Base-by-base conservation (phyloP, 2,113 vertebrate species). In the Chaetura pelagica region DNA sequence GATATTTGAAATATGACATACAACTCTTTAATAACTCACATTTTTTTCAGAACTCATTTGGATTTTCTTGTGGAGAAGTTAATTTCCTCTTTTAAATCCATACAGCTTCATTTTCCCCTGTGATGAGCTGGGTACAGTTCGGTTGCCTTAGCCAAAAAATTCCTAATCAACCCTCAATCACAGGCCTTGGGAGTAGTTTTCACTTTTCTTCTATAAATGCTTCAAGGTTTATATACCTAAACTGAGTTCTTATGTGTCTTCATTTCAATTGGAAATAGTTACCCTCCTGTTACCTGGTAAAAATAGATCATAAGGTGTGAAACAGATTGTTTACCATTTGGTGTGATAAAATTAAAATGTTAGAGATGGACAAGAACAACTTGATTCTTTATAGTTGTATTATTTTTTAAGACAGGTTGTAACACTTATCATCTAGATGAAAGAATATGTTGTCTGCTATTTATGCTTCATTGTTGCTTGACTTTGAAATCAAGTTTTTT, bases 281-380 rank as follows among this genome's bases (percentile, higher is more conserved):
- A 12, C 1, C 2, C 64, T 96, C 48, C 8, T 81, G 73, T 68
- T 93, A 94, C 94, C 89, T 95, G 83, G 64, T 96, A 97, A 95
- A 95, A 96, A 97, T 97, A 97, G 85, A 91, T 66, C 10, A 32
- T n/a, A 72, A 89, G n/a, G 90, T 94, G 55, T 86, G 76, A 96
- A 95, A 93, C 96, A 97, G 96, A 95, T 95, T 96, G 93, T 96
- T 96, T 97, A 93, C 95, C 96, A 95, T 96, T 95, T 97, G 96
- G 93, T 78, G 30, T 81, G 96, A 90, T 84, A 92, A 96, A 97
- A 95, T 95, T 95, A 90, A 94, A 84, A 59, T 67, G 64, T 34
- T 93, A 67, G 86, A 94, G 80, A 95, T 89, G 96, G 96, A 95
- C 96, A 92, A 96, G 96, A 93, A 89, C 27, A 78, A 92, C 64